Evolutionary conservation across 2,113 vertebrate species (phyloP), one percentile per base, ranked within the genome.

Genomic region (Podarcis muralis): DNA sequence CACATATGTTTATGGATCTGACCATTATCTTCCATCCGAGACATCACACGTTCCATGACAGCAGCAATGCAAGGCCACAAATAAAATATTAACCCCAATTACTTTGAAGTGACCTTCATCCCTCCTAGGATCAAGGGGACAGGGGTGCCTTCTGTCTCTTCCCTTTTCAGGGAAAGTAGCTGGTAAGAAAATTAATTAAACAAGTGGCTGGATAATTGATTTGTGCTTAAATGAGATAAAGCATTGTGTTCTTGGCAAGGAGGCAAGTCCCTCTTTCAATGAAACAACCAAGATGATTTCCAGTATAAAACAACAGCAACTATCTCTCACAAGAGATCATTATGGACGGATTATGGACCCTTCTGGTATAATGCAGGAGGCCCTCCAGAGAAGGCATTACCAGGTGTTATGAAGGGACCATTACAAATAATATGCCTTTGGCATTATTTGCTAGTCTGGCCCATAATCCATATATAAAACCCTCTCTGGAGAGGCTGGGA

Each of bases 251-350:
- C 66, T 27, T 87, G 86, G 86, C 77, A 85, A 76, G 32, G 32
- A 85, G 25, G 83, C 53, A 81, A 81, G 77, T 57, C 43, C 77
- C 13, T 32, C n/a, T 81, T 88, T 84, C 62, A 88, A n/a, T 43
- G 53, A 83, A 84, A 48, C 20, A 65, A 6, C 79, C 57, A 68
- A 76, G 71, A 35, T 66, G 37, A 76, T 76, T 72, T 79, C 81
- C 77, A 48, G 16, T 62, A 53, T 9, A 27, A 48, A 85, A 62
- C 72, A 27, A 35, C 20, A 57, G 43, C 95, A 91, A 96, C 62
- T 15, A 27, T 69, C 37, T 74, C 30, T 9, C 59, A 35, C n/a
- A 81, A 40, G 25, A 71, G 43, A 74, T 35, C 69, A 32, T 53
- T 69, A 84, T 59, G 76, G 25, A 79, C 4, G 65, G 77, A 69